Conservation (phyloP, 2,888 invertebrate species). For the Cerceris ruficornis region DNA sequence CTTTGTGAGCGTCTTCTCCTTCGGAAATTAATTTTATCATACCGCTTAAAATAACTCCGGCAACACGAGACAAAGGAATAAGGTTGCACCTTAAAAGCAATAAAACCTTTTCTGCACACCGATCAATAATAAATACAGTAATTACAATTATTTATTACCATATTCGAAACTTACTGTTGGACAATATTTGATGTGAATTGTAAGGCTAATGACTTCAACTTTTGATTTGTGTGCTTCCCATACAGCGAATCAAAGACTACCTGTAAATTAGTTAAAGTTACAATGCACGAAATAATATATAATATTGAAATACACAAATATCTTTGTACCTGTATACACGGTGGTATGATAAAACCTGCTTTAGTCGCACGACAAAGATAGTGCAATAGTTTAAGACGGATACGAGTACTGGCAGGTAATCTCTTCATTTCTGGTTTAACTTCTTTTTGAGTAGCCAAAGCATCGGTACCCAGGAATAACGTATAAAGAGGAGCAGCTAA, state of each 20-base stretch:
- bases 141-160: not conserved
- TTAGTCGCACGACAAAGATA: constrained; percentile 90
- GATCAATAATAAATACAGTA: too few species aligned
- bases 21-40: constrained; percentile 88
- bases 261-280: constrained; percentile 79
- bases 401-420: constrained; percentile 90
- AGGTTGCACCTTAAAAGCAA: constrained; percentile 84
- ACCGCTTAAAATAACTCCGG: constrained; percentile 88
- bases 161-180: constrained; percentile 86
- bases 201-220: constrained; percentile 91
- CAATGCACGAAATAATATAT: not conserved
- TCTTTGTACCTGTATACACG: constrained; percentile 88
- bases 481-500: constrained; percentile 90
- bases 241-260: constrained; percentile 94
- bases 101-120: constrained; percentile 16
- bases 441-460: constrained; percentile 82
- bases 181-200: constrained; percentile 92
- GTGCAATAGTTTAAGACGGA: constrained; percentile 92
- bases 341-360: constrained; percentile 88
- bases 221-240: constrained; percentile 91
- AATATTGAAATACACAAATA: constrained; percentile 10
- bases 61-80: constrained; percentile 85
- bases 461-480: constrained; percentile 89
- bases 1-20: constrained; percentile 85
- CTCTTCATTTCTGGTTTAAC: constrained; percentile 87